These are phyloP conservation scores for Stomorhina lunata DNA, from an alignment of 2,888 invertebrate genomes.

Conservation along the genomic window DNA sequence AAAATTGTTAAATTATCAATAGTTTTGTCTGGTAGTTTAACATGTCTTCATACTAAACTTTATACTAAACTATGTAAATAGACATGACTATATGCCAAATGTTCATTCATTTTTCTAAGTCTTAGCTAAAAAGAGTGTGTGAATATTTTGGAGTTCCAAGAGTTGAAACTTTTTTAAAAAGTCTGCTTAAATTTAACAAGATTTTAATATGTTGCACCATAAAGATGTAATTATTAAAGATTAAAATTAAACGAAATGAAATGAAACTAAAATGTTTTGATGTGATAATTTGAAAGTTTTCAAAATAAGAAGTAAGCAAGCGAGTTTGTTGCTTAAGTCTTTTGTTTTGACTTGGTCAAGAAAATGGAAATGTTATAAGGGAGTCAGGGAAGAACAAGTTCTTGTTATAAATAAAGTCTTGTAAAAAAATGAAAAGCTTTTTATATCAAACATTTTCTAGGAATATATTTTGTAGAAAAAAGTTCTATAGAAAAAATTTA, in stretches of 20 bases:
- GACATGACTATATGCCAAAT: too few relatives aligned
- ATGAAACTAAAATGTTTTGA: slow-evolving; percentile 2
- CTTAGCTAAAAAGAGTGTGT: slow-evolving; percentile 30
- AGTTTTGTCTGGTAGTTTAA: slow-evolving; percentile 32
- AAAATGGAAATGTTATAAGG: too few relatives aligned
- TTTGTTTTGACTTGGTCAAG: not conserved
- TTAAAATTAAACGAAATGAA: slow-evolving; percentile 21
- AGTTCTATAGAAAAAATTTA: too few relatives aligned
- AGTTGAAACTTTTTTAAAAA: not conserved
- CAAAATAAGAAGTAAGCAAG: not conserved
- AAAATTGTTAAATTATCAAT: slow-evolving; percentile 42
- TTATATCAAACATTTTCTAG: too few relatives aligned
- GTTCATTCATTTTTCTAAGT: too few relatives aligned
- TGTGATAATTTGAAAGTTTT: slow-evolving; percentile 1
- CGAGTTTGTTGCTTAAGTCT: slow-evolving; percentile 46
- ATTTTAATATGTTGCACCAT: slow-evolving; percentile 41
- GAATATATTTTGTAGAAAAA: too few relatives aligned
- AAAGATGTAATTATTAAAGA: slow-evolving; percentile 50
- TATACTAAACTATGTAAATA: too few relatives aligned
- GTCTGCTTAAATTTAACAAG: slow-evolving; percentile 24
- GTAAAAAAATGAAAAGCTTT: too few relatives aligned
- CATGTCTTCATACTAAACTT: not conserved
- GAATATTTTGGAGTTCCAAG: slow-evolving; percentile 41
- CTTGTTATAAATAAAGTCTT: too few relatives aligned
- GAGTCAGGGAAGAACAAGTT: too few relatives aligned